These are phyloP conservation scores for Brachyhypopomus occidentalis DNA, from an alignment of 2,113 vertebrate genomes.

Conservation along the genomic window DNA sequence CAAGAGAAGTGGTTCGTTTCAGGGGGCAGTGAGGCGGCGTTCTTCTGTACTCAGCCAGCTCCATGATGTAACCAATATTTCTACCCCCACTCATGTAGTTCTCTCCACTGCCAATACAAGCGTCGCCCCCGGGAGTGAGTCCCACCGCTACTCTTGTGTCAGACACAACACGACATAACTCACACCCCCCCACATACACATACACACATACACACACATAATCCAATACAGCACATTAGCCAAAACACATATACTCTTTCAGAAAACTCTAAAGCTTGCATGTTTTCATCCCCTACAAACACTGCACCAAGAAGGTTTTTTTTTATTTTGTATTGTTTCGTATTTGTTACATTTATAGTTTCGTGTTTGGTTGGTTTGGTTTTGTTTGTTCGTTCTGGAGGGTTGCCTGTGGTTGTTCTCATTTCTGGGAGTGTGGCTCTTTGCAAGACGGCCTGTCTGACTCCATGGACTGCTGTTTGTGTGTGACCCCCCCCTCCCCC, in stretches of 20 bases:
- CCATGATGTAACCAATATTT: slow-evolving; percentile 95
- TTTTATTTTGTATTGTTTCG: slow-evolving; percentile 67
- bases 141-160: slow-evolving; percentile 69
- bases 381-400: slow-evolving; percentile 48
- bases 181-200: slow-evolving; percentile 13
- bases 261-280: slow-evolving; percentile 26
- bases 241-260: slow-evolving; percentile 6
- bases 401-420: slow-evolving; percentile 44
- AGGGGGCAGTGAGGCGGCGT: slow-evolving; percentile 88
- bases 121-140: slow-evolving; percentile 92
- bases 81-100: slow-evolving; percentile 93
- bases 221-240: slow-evolving; percentile 6
- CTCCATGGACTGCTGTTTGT: slow-evolving; percentile 47
- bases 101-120: slow-evolving; percentile 89
- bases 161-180: slow-evolving; percentile 55
- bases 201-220: slow-evolving; percentile 43
- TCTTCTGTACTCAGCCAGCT: slow-evolving; percentile 94
- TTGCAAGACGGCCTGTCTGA: slow-evolving; percentile 52
- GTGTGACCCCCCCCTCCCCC: background rate
- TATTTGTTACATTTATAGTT: slow-evolving; percentile 56
- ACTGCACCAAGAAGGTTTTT: slow-evolving; percentile 70
- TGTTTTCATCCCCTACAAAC: slow-evolving; percentile 59
- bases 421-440: slow-evolving; percentile 49
- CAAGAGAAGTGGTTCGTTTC: slow-evolving; percentile 96
- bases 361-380: slow-evolving; percentile 61